phyloP scores from a whole-genome alignment of 2,888 invertebrate genomes.

The Loripinus fragilis region DNA sequence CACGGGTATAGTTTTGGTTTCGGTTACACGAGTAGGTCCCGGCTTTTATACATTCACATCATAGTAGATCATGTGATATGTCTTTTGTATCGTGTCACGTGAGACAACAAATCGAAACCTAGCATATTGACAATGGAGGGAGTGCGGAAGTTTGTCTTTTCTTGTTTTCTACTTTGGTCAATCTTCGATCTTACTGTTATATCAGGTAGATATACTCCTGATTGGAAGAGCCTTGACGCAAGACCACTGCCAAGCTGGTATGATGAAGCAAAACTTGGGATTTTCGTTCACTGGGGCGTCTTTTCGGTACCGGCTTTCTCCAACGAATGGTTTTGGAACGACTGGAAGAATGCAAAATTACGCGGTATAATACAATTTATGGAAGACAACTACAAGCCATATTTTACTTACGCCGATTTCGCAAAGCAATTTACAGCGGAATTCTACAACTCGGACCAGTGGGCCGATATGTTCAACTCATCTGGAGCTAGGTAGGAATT shows the following conservation, averaged over 20 bases:
- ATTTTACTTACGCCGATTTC: slow-evolving; percentile 95
- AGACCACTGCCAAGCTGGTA: slow-evolving; percentile 94
- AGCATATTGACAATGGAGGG: neutral
- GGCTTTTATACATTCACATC: no score
- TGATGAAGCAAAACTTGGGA: slow-evolving; percentile 94
- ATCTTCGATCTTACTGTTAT: neutral
- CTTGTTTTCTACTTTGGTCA: neutral
- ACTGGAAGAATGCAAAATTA: slow-evolving; percentile 5
- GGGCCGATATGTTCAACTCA: slow-evolving; percentile 91
- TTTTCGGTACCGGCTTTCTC: slow-evolving; percentile 94
- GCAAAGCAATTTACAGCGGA: slow-evolving; percentile 92
- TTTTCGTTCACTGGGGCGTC: slow-evolving; percentile 97
- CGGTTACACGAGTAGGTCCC: no score
- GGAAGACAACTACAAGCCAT: slow-evolving; percentile 91
- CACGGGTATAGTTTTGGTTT: no score
- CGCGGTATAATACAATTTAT: slow-evolving; percentile 86
- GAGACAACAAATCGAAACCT: neutral
- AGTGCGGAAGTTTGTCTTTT: neutral
- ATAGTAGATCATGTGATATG: no score
- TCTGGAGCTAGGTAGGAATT: slow-evolving; percentile 97
- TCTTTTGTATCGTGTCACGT: no score
- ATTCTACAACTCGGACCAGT: slow-evolving; percentile 92
- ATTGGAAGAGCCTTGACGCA: slow-evolving; percentile 93
- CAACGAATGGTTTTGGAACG: slow-evolving; percentile 84
- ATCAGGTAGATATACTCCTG: slow-evolving; percentile 84